phyloP scores from a whole-genome alignment of 1,140 invertebrate genomes.

The Steinernema khuongi region DNA sequence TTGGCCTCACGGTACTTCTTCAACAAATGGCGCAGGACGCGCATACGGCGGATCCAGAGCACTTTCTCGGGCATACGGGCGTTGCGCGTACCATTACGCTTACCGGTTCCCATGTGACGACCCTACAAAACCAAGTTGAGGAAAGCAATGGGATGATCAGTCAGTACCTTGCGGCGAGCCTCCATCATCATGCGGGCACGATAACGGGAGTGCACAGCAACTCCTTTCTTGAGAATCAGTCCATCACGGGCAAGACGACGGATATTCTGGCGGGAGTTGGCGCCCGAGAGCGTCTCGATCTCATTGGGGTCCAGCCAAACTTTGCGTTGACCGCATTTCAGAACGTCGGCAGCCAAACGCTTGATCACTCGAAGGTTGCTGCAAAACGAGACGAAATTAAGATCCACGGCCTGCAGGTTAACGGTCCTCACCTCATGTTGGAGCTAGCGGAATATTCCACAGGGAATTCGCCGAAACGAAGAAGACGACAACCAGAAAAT shows the following conservation, averaged over 20 bases:
- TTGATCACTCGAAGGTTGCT: slow-evolving; percentile 76
- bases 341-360: slow-evolving; percentile 93
- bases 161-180: slow-evolving; percentile 66
- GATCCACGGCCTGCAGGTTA: no score
- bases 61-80: slow-evolving; percentile 96
- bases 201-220: slow-evolving; percentile 92
- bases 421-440: no score
- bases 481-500: no score
- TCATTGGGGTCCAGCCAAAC: slow-evolving; percentile 99
- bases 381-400: no score
- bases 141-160: neutral
- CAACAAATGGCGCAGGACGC: slow-evolving; percentile 84
- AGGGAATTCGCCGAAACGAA: no score
- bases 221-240: slow-evolving; percentile 97
- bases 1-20: slow-evolving; percentile 95
- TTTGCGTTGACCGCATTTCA: slow-evolving; percentile 98
- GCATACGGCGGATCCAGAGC: slow-evolving; percentile 95
- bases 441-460: no score
- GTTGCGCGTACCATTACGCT: slow-evolving; percentile 94
- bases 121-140: slow-evolving; percentile 71
- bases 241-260: slow-evolving; percentile 98
- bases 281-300: slow-evolving; percentile 97
- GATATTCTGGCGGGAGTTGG: slow-evolving; percentile 97
- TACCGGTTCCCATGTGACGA: slow-evolving; percentile 95
- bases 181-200: slow-evolving; percentile 93